Base-by-base conservation (phyloP, 2,797 vertebrate genomes). In the Phrynocephalus guinanensis region DNA sequence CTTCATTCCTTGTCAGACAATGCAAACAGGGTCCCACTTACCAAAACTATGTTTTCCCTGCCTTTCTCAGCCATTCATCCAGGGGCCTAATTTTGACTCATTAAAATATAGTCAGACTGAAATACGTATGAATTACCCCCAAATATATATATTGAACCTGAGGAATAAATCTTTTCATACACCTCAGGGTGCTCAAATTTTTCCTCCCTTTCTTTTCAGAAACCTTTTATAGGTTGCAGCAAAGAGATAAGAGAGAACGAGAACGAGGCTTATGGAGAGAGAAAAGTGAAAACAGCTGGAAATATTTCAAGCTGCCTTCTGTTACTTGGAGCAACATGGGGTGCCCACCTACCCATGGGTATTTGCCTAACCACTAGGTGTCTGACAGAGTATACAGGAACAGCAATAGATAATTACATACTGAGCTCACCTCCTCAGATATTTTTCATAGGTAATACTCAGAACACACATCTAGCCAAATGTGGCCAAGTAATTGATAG, bases 1-100 rank as follows among this genome's bases (percentile, higher is more conserved):
- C 7, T 44, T 6, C 72, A 63, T 81, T 48, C 86, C 78, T 82
- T 76, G 0, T 50, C 15, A 72, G 0, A 94, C 90, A 91, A 78
- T 0, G 3, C 75, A 84, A 91, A 79, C 63, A 28, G 8, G 30
- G 28, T 83, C 11, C n/a, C 48, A n/a, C 86, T 90, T 68, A 68
- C 48, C 78, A 81, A 24, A n/a, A 87, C 90, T 82, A 85, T 83
- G 79, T 90, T 91, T 86, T 20, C 33, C 67, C 52, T 92, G 66
- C 7, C 0, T 18, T 89, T 93, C 75, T 75, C 8, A 93, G 13
- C 5, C 22, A 91, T 18, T 3, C 84, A 67, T 30, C 24, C 85
- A 91, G 93, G 81, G 60, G 0, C 50, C n/a, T 38, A 85, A 30
- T 81, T 90, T 73, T 90, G 9, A 70, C 90, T 90, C 77, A 44